These are phyloP conservation scores for Apteryx mantelli DNA, from an alignment of 2,113 vertebrate genomes.

Conservation along the genomic window DNA sequence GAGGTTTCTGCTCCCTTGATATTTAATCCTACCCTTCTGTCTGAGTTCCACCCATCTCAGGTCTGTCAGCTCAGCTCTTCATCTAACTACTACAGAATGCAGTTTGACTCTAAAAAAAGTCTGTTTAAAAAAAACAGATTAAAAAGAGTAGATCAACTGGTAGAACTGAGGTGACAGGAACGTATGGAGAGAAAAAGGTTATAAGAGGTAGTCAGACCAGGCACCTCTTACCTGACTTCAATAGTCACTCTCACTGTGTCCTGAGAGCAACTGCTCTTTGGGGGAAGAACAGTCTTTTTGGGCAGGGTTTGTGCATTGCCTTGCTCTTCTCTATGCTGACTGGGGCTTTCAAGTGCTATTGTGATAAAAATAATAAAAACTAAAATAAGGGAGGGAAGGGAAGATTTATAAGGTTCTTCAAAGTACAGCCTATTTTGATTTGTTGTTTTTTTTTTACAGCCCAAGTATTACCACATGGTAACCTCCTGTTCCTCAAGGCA, in stretches of 20 bases:
- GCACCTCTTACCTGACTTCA: background rate
- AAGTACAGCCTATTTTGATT: background rate
- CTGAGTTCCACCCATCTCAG: background rate
- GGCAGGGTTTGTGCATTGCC: background rate
- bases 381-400: background rate
- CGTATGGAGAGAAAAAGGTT: background rate
- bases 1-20: background rate
- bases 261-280: background rate
- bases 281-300: background rate
- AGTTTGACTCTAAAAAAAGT: background rate
- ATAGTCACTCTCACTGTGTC: background rate
- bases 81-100: background rate
- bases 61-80: background rate
- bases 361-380: background rate
- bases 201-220: background rate
- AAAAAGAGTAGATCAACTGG: background rate
- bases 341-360: background rate
- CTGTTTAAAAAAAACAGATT: background rate
- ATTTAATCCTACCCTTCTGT: background rate
- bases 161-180: background rate
- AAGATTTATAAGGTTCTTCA: background rate
- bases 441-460: background rate
- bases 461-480: background rate
- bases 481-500: background rate
- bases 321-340: background rate